Evolutionary conservation across 2,888 invertebrate genomes (phyloP).

Genomic region (Macropis europaea): DNA sequence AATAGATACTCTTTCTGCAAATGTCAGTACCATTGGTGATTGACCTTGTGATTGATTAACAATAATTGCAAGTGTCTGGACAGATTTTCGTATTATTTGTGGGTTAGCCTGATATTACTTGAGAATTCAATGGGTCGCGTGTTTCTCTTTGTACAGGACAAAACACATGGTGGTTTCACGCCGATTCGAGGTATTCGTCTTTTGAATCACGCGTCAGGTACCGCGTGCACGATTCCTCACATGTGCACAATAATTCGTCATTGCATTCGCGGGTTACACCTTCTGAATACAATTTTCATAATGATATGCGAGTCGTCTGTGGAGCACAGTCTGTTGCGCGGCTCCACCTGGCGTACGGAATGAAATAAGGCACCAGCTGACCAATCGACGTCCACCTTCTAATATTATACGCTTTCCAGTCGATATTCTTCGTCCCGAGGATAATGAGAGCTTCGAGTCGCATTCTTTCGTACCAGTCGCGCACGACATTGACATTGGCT

Average conservation of each 20-base stretch:
- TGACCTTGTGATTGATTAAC: no score
- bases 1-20: no score
- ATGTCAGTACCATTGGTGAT: no score
- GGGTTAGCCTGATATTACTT: no score
- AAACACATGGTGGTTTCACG: constrained; percentile 21
- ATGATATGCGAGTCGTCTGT: constrained; percentile 65
- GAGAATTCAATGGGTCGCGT: no score
- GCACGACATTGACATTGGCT: constrained; percentile 36
- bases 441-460: constrained; percentile 18
- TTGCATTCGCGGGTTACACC: constrained; percentile 58
- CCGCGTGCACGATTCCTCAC: constrained; percentile 20
- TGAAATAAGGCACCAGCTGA: constrained; percentile 64
- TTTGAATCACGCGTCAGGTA: constrained; percentile 36
- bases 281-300: constrained; percentile 70
- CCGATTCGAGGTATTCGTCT: constrained; percentile 17
- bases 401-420: constrained; percentile 34
- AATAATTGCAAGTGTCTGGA: no score
- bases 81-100: no score
- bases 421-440: constrained; percentile 21
- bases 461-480: constrained; percentile 18
- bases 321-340: constrained; percentile 58
- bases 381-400: constrained; percentile 36
- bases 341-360: constrained; percentile 67
- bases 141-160: background rate
- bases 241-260: constrained; percentile 26